A percentile compares a stretch with the other conserved stretches of the same genome.
Conservation (phyloP, 2,797 vertebrate genomes). For the Luscinia megarhynchos region DNA sequence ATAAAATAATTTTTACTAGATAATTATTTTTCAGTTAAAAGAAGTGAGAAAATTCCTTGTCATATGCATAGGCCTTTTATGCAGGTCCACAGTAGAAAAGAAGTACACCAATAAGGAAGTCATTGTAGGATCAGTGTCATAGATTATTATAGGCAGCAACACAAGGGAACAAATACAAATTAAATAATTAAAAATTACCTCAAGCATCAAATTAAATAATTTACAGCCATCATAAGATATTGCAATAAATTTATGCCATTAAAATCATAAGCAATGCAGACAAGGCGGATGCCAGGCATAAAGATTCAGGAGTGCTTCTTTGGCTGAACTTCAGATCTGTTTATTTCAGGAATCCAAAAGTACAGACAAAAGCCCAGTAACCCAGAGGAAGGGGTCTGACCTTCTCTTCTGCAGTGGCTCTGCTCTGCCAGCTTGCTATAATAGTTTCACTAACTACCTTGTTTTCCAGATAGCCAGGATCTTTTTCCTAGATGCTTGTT, state of each 20-base stretch:
- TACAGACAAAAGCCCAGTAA: neutral
- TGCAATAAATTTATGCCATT: constrained; percentile 15
- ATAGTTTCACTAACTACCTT: neutral
- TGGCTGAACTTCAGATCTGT: neutral
- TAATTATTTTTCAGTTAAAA: neutral
- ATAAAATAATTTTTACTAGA: neutral
- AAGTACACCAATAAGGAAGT: neutral
- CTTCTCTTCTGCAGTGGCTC: neutral
- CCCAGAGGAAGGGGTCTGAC: neutral
- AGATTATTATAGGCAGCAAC: neutral
- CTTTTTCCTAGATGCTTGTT: neutral
- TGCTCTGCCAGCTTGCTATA: neutral
- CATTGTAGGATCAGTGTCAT: neutral
- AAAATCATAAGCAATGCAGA: constrained; percentile 2
- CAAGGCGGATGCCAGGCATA: neutral
- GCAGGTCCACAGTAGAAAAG: neutral
- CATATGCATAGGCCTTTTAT: neutral
- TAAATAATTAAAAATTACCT: constrained; percentile 47
- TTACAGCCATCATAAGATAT: neutral
- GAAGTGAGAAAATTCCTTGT: neutral
- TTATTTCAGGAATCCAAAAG: neutral
- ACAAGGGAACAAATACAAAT: constrained; percentile 28
- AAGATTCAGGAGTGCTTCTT: neutral
- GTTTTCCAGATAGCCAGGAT: neutral
- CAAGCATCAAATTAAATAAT: constrained; percentile 47